Conservation (phyloP, 2,113 vertebrate genomes). For the Oncorhynchus masou region DNA sequence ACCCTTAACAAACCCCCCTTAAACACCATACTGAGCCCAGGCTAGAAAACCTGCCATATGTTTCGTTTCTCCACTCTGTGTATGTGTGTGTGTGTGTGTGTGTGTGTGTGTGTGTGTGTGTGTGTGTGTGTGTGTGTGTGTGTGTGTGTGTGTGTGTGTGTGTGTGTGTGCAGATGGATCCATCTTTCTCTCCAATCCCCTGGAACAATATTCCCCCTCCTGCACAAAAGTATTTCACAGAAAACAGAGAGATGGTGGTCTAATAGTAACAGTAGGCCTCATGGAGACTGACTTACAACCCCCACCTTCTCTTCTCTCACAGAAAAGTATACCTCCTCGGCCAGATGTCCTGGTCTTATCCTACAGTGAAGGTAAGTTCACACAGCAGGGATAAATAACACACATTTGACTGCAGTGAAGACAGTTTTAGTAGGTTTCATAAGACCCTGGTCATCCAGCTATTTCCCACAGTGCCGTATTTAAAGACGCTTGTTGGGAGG, state of each 20-base stretch:
- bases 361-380: constrained; percentile 49
- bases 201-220: constrained; percentile 35
- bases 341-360: constrained; percentile 58
- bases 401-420: constrained; percentile 53
- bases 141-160: constrained; percentile 20
- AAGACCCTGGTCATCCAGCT: constrained; percentile 50
- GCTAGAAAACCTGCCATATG: constrained; percentile 15
- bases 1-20: constrained; percentile 59
- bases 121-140: constrained; percentile 14
- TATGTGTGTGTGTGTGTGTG: too few species aligned
- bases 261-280: neutral
- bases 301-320: too few species aligned
- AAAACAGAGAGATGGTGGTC: neutral
- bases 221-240: constrained; percentile 32
- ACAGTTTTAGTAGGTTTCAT: constrained; percentile 66
- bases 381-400: constrained; percentile 61
- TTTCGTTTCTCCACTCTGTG: neutral
- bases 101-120: too few species aligned
- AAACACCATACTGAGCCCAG: constrained; percentile 37
- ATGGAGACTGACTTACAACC: neutral
- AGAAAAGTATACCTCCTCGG: neutral
- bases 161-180: constrained; percentile 42
- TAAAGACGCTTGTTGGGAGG: constrained; percentile 38
- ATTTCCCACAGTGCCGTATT: constrained; percentile 59
- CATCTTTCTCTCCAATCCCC: constrained; percentile 40